Base-by-base conservation (phyloP, 64 coral and sea anemone species). In the Cladopsammia gracilis region DNA sequence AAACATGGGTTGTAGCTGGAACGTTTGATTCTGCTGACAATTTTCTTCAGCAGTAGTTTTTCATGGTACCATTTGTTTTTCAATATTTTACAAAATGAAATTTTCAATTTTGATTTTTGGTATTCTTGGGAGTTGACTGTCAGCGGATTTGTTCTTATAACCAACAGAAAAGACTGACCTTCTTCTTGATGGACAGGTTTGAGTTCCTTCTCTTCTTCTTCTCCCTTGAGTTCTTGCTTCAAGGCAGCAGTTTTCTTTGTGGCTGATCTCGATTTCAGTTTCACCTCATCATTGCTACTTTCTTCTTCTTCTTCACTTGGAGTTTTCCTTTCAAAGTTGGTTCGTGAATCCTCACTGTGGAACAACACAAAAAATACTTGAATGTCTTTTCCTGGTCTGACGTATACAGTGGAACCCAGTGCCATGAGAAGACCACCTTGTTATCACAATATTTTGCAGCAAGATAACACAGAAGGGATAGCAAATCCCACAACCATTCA, bases 201-300 rank as follows among this genome's bases (percentile, higher is more conserved):
- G 5, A 61, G 3, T 61, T 82, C 78, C 15, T 82, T 52, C 3
- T 7, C 43, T 7, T 74, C 24, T 8, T 74, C 86, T n/a, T 88
- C 86, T 45, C 59, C 85, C 2, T 53, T 25, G 8, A 48, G 25
- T 26, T 68, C 45, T 84, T 88, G 10, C 6, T 88, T 49, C 26
- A 59, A 19, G 52, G 70, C 7, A 57, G 13, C 18, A 19, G 19
- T 11, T 42, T 88, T 76, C 6, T 22, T 58, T 4, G 4, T 23
- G 9, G 19, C 19, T 76, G 68, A 59, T 56, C 7, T 76, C 48
- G 57, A 69, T 75, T 75, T 74, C 7, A 10, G 25, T 75, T 88
- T 88, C 3, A 62, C 7, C 10, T 73, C 72, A 60, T 88, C 86
- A 73, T 56, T 88, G 34, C 47, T 87, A 26, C 64, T 87, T 25